Evolutionary conservation across 2,888 invertebrate species (phyloP).

Genomic region (Macrophya annulata): DNA sequence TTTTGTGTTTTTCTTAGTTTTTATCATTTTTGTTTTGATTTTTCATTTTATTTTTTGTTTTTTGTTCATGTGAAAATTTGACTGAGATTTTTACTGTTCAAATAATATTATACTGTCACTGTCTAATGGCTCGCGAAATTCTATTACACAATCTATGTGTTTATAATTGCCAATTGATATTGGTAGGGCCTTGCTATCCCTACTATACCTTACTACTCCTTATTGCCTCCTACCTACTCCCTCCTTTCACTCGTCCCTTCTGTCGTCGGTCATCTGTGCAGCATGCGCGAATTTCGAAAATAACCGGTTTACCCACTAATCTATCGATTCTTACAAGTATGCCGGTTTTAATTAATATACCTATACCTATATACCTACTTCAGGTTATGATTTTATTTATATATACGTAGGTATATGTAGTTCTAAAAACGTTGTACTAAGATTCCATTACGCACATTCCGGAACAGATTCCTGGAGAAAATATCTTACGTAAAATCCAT

Average conservation of each 20-base stretch:
- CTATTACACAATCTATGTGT: not conserved
- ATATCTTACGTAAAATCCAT: conserved; percentile 34
- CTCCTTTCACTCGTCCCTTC: conserved; percentile 43
- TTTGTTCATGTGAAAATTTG: not conserved
- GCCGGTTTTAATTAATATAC: conserved; percentile 41
- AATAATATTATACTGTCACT: not conserved
- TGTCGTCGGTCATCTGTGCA: conserved; percentile 22
- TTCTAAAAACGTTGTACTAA: not conserved
- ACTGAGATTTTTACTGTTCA: not conserved
- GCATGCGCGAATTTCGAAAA: conserved; percentile 51
- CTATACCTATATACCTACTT: not conserved
- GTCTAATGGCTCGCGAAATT: not conserved
- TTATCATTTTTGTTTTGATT: not conserved
- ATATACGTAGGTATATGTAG: not conserved
- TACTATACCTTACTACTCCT: not conserved
- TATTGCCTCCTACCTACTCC: not conserved
- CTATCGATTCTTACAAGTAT: conserved; percentile 31
- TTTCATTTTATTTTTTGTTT: not conserved
- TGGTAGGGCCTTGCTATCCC: not conserved
- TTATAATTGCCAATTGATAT: conserved; percentile 18
- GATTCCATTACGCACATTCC: conserved; percentile 16
- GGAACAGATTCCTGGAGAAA: conserved; percentile 35
- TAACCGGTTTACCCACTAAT: conserved; percentile 49
- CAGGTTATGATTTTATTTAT: not conserved
- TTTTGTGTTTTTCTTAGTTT: too few relatives aligned